Conservation (phyloP, 1,140 invertebrate species). For the Bombus terrestris region DNA sequence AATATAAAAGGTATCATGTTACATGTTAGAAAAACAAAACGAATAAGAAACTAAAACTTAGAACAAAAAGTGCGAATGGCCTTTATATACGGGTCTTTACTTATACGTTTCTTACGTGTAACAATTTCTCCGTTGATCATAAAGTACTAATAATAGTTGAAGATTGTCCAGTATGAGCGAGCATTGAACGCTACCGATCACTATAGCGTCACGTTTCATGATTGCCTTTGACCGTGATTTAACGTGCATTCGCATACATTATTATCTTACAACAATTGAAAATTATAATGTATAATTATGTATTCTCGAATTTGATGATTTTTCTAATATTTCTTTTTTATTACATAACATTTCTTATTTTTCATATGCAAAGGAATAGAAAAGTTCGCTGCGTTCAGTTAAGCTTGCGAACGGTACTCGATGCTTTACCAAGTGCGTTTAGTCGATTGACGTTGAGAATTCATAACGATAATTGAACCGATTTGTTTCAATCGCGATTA, state of each 20-base stretch:
- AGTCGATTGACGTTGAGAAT: slow-evolving; percentile 30
- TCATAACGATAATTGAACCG: slow-evolving; percentile 42
- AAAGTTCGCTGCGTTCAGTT: neutral
- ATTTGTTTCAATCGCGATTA: slow-evolving; percentile 50
- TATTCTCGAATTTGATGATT: neutral
- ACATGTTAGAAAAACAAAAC: neutral
- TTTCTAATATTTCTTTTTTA: neutral
- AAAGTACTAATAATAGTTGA: slow-evolving; percentile 28
- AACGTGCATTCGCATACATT: neutral
- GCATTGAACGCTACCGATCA: neutral
- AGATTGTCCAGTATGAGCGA: neutral
- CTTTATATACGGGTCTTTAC: neutral
- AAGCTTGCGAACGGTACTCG: neutral
- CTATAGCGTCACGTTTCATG: neutral
- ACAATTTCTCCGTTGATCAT: neutral
- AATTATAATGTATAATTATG: neutral
- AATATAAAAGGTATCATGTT: neutral
- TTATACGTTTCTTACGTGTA: neutral
- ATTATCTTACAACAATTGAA: neutral
- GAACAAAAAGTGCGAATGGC: neutral
- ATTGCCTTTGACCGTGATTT: neutral
- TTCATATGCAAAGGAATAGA: neutral
- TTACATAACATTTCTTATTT: neutral
- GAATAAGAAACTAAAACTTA: neutral
- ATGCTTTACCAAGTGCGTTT: neutral